Conservation (phyloP, 2,797 vertebrate genomes). For the Acipenser oxyrinchus region DNA sequence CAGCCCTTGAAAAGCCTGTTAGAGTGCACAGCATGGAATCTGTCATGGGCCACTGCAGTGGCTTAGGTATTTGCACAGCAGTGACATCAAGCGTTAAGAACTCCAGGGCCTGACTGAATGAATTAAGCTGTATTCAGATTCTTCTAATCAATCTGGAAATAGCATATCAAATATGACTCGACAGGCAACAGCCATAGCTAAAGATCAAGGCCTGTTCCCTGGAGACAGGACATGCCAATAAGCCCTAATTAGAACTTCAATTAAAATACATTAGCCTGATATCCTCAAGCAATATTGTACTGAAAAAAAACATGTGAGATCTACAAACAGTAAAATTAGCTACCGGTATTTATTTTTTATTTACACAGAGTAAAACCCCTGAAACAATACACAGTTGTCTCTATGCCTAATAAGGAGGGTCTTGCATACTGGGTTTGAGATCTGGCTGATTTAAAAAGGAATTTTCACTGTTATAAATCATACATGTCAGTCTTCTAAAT, state of each 20-base stretch:
- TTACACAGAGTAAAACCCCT: not conserved
- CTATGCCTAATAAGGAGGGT: not conserved
- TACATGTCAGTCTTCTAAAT: constrained; percentile 8
- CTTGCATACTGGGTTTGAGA: not conserved
- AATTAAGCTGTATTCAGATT: constrained; percentile 40
- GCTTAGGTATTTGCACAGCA: constrained; percentile 15
- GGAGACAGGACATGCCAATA: constrained; percentile 1
- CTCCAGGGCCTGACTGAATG: constrained; percentile 31
- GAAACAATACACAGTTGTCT: not conserved
- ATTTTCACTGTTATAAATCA: constrained; percentile 45
- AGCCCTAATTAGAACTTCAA: constrained; percentile 2
- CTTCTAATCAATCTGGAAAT: constrained; percentile 41
- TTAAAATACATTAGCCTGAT: not conserved
- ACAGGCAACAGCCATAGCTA: not conserved
- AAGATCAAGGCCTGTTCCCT: constrained; percentile 3
- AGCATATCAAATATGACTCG: constrained; percentile 27
- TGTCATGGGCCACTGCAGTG: constrained; percentile 19
- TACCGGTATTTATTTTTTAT: not conserved
- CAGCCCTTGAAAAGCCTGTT: constrained; percentile 21
- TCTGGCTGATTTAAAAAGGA: constrained; percentile 25
- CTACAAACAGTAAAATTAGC: not conserved
- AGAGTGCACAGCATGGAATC: constrained; percentile 26
- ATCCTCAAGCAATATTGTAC: not conserved
- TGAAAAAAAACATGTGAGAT: too few relatives aligned
- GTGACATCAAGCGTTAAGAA: constrained; percentile 47